A percentile compares a stretch with the other conserved stretches of the same genome.
phyloP scores from a whole-genome alignment of 2,797 vertebrate species.

The Halcyon leucocephala region DNA sequence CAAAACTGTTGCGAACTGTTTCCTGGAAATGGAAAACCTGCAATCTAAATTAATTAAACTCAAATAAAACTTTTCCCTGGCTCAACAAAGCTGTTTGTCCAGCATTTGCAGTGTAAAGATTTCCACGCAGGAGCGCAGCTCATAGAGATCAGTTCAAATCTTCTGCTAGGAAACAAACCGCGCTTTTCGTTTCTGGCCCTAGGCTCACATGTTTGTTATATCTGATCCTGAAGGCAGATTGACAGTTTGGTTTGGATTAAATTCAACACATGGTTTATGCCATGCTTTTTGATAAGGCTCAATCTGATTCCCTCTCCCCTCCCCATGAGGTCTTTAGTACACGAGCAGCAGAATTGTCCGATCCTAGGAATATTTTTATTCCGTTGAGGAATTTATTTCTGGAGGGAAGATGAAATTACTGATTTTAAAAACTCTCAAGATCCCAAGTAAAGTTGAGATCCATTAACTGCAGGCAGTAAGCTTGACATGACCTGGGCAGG shows the following conservation, averaged over 20 bases:
- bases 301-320: background rate
- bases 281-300: constrained; percentile 51
- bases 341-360: background rate
- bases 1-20: background rate
- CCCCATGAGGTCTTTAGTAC: background rate
- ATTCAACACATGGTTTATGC: constrained; percentile 25
- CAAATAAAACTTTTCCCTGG: background rate
- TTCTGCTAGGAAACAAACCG: background rate
- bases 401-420: constrained; percentile 21
- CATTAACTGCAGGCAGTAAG: background rate
- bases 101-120: background rate
- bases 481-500: background rate
- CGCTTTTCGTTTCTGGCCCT: constrained; percentile 33
- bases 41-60: background rate
- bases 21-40: background rate
- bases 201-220: background rate
- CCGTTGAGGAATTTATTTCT: constrained; percentile 32
- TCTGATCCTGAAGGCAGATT: constrained; percentile 34
- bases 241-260: constrained; percentile 57
- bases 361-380: background rate
- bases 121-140: background rate
- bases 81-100: background rate
- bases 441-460: background rate
- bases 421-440: constrained; percentile 12
- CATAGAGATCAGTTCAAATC: background rate